phyloP scores from a whole-genome alignment of 2,797 vertebrate species.

The Gobionotothen gibberifrons region DNA sequence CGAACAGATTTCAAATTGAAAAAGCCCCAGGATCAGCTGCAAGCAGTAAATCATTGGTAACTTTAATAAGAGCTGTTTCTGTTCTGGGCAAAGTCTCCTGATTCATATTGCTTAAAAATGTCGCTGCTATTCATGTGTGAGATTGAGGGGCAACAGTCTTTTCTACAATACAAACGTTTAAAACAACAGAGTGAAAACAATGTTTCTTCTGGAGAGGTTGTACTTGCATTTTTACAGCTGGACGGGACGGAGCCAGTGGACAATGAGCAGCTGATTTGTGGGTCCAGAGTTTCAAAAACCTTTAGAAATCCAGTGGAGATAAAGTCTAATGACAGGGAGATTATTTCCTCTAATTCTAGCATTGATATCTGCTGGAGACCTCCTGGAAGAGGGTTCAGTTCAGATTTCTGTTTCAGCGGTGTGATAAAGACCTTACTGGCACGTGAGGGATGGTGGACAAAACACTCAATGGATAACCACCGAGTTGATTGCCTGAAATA shows the following conservation, averaged over 20 bases:
- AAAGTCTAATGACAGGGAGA: neutral
- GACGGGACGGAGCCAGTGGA: neutral
- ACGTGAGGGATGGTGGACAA: neutral
- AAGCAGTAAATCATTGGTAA: neutral
- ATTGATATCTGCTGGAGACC: neutral
- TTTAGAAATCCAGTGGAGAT: neutral
- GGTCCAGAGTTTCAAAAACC: neutral
- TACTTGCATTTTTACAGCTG: neutral
- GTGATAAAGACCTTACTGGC: slow-evolving; percentile 4
- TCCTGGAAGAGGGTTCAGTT: neutral
- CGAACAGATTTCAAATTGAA: neutral
- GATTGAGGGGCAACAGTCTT: neutral
- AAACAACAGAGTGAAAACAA: neutral
- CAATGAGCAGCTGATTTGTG: slow-evolving; percentile 1
- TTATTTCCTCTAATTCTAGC: neutral
- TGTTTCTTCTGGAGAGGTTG: neutral
- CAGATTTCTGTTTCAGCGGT: slow-evolving; percentile 5
- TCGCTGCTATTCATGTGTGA: too few species aligned
- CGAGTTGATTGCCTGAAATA: too few species aligned
- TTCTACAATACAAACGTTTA: neutral
- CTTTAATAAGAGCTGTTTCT: neutral
- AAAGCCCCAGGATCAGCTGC: neutral
- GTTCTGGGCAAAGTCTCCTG: neutral
- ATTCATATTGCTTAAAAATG: neutral
- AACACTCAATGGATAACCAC: neutral